These are phyloP conservation scores for Sciurus carolinensis DNA, from an alignment of 2,797 vertebrate genomes.

Conservation along the genomic window DNA sequence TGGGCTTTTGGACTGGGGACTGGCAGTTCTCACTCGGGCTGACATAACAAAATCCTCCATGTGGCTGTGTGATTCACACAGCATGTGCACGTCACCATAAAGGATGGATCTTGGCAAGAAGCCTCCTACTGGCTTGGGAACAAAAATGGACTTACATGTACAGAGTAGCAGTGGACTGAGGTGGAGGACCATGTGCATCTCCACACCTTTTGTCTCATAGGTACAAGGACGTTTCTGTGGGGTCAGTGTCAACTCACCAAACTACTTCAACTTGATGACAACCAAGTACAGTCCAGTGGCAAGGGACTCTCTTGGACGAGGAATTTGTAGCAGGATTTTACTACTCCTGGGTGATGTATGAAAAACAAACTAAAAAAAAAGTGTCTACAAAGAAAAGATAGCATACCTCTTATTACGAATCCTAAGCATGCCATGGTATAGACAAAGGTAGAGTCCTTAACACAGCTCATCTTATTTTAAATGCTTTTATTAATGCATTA, in stretches of 20 bases:
- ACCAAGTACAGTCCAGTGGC: rapidly evolving
- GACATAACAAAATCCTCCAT: conserved; percentile 54
- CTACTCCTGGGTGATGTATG: neutral
- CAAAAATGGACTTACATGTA: conserved; percentile 67
- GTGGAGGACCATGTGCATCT: neutral
- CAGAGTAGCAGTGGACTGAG: conserved; percentile 40
- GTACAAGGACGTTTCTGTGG: rapidly evolving
- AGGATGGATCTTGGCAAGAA: conserved; percentile 71
- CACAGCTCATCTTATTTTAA: neutral
- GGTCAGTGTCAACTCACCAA: no score
- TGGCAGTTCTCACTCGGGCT: conserved; percentile 1
- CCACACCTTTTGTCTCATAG: neutral
- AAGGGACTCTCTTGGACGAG: neutral
- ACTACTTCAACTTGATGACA: neutral
- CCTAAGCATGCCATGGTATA: rapidly evolving
- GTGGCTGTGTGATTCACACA: conserved; percentile 78
- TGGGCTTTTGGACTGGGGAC: neutral
- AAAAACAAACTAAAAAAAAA: neutral
- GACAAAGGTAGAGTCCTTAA: neutral
- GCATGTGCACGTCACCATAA: conserved; percentile 67
- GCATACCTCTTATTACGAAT: neutral
- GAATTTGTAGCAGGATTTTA: neutral
- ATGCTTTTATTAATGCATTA: no score
- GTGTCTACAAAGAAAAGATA: neutral
- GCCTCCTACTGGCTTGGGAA: conserved; percentile 75